Conservation (phyloP, 2,888 invertebrate genomes). For the Eupsilia transversa region DNA sequence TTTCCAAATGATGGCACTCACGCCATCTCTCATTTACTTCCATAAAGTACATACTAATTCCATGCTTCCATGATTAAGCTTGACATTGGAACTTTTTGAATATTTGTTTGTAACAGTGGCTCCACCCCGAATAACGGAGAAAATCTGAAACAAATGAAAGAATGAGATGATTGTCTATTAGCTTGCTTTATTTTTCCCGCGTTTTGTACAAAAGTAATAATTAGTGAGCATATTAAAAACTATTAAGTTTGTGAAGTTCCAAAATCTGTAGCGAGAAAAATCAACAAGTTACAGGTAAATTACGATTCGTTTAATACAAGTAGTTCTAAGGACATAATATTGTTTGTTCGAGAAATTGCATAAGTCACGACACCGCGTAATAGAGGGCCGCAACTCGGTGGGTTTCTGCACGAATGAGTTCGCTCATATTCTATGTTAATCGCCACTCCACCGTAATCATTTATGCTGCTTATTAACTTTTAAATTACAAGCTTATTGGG, state of each 20-base stretch:
- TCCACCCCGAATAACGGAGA: background rate
- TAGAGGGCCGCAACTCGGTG: slow-evolving; percentile 37
- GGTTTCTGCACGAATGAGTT: slow-evolving; percentile 71
- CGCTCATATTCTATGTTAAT: slow-evolving; percentile 67
- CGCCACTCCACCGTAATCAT: slow-evolving; percentile 42
- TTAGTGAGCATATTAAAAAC: background rate
- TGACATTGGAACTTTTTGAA: background rate
- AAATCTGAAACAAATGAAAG: background rate
- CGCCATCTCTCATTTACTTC: slow-evolving; percentile 68
- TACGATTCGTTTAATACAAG: slow-evolving; percentile 18
- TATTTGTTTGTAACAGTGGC: background rate
- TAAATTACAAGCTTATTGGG: slow-evolving; percentile 55
- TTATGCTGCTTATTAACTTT: slow-evolving; percentile 47
- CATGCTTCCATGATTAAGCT: background rate
- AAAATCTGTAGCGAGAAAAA: background rate
- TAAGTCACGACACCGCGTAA: slow-evolving; percentile 61
- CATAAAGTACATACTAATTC: background rate
- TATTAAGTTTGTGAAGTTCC: background rate
- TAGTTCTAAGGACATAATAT: slow-evolving; percentile 35
- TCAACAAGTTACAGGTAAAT: background rate
- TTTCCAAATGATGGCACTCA: slow-evolving; percentile 80
- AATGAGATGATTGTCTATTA: background rate
- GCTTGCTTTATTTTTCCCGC: background rate
- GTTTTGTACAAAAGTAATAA: background rate
- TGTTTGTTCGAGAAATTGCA: slow-evolving; percentile 52